These are phyloP conservation scores for Lanistes nyassanus DNA, from an alignment of 1,140 invertebrate genomes.

Conservation along the genomic window DNA sequence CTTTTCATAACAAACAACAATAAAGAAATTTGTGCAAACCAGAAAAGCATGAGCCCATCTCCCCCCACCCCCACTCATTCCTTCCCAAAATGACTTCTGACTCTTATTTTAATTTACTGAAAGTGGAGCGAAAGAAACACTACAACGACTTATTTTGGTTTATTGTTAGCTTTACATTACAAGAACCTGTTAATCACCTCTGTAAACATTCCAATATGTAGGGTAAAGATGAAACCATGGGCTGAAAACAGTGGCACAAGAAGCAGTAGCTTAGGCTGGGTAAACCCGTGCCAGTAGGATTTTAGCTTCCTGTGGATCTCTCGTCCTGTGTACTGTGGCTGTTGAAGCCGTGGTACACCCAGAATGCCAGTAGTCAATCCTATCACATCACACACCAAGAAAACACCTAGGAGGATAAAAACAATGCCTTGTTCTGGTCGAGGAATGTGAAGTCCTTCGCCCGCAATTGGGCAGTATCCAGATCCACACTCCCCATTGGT, in stretches of 20 bases:
- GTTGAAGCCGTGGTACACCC: conserved; percentile 13
- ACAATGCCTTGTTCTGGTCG: conserved; percentile 13
- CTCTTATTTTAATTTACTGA: too few relatives aligned
- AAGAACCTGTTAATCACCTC: neutral
- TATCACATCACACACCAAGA: conserved; percentile 15
- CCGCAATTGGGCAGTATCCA: conserved; percentile 32
- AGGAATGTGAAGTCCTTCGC: conserved; percentile 14
- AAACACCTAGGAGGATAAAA: conserved; percentile 23
- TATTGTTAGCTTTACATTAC: too few relatives aligned
- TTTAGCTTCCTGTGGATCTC: conserved; percentile 1
- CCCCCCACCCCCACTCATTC: too few relatives aligned
- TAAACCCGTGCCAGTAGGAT: conserved; percentile 19
- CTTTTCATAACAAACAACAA: too few relatives aligned
- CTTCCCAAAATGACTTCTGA: too few relatives aligned
- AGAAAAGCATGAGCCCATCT: too few relatives aligned
- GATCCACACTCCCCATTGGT: conserved; percentile 28
- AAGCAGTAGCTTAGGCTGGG: conserved; percentile 19
- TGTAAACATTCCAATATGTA: conserved; percentile 9
- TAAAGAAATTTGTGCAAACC: too few relatives aligned
- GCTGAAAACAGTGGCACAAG: conserved; percentile 20
- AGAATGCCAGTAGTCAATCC: conserved; percentile 1
- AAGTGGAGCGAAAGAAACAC: too few relatives aligned
- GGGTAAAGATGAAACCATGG: conserved; percentile 1
- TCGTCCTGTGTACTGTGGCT: neutral
- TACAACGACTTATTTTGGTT: too few relatives aligned